Evolutionary conservation across 2,888 invertebrate species (phyloP).

Genomic region (Polyploca ridens): DNA sequence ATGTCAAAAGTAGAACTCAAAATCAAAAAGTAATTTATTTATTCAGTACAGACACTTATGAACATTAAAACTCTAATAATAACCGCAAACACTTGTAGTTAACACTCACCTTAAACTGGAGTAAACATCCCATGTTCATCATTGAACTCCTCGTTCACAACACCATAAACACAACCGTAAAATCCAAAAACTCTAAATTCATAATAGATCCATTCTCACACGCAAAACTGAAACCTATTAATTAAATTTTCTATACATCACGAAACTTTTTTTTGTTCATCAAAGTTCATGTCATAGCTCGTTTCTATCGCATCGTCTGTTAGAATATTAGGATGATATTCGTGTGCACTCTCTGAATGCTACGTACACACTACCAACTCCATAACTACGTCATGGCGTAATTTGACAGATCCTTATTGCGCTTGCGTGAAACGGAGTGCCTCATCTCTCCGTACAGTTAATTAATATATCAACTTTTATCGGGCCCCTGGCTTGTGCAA

Average conservation of each 20-base stretch:
- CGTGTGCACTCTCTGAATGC: constrained; percentile 59
- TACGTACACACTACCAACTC: constrained; percentile 61
- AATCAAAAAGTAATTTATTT: too few relatives aligned
- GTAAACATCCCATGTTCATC: constrained; percentile 65
- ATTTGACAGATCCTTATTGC: constrained; percentile 62
- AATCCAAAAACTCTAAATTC: constrained; percentile 44
- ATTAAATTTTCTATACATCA: constrained; percentile 54
- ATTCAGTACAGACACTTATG: too few relatives aligned
- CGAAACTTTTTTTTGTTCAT: constrained; percentile 53
- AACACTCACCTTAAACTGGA: constrained; percentile 64
- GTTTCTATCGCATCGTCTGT: constrained; percentile 38
- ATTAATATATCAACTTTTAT: constrained; percentile 83
- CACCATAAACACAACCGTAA: constrained; percentile 51
- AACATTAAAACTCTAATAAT: too few relatives aligned
- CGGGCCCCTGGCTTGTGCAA: constrained; percentile 65
- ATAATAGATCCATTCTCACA: constrained; percentile 33
- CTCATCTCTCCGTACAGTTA: constrained; percentile 80
- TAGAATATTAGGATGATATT: constrained; percentile 28
- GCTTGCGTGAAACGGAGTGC: constrained; percentile 78
- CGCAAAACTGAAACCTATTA: constrained; percentile 31
- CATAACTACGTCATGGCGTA: constrained; percentile 70
- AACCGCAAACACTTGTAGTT: too few relatives aligned
- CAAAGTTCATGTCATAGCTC: constrained; percentile 48
- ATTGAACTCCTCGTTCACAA: constrained; percentile 67
- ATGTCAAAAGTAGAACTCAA: too few relatives aligned